A percentile compares a stretch with the other conserved stretches of the same genome.
These are phyloP conservation scores for Temnothorax ravouxi DNA, from an alignment of 2,888 invertebrate species.

Conservation along the genomic window DNA sequence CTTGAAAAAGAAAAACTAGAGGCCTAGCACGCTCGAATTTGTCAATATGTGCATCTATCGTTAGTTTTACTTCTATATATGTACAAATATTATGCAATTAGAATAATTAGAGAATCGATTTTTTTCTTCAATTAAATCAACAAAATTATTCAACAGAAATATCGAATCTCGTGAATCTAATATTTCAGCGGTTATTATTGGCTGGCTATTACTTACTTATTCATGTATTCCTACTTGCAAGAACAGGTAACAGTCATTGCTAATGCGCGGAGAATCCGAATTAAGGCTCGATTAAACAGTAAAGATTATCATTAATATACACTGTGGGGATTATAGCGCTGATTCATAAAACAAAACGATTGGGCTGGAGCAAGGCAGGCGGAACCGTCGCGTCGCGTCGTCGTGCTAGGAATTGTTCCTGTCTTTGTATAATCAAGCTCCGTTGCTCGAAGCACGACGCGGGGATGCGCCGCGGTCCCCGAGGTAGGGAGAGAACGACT, in stretches of 20 bases:
- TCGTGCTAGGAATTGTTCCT: conserved; percentile 57
- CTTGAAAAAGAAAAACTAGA: conserved; percentile 9
- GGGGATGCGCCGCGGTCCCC: conserved; percentile 19
- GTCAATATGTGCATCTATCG: not conserved
- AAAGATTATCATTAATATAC: conserved; percentile 73
- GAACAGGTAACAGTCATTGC: conserved; percentile 17
- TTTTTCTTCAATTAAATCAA: not conserved
- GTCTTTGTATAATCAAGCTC: conserved; percentile 77
- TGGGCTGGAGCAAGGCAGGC: not conserved
- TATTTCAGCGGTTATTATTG: conserved; percentile 1
- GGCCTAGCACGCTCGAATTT: not conserved
- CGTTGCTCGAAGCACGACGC: conserved; percentile 51
- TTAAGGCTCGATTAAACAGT: conserved; percentile 61
- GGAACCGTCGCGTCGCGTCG: conserved; percentile 26
- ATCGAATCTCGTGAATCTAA: not conserved
- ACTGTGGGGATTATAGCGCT: conserved; percentile 67
- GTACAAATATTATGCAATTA: not conserved
- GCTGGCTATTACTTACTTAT: not conserved
- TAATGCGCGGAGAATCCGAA: conserved; percentile 60
- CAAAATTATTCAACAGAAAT: conserved; percentile 3
- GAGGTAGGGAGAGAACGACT: conserved; percentile 42
- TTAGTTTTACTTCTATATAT: not conserved
- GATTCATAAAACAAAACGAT: conserved; percentile 61
- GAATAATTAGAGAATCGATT: not conserved
- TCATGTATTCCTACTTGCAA: not conserved